Evolutionary conservation across 2,797 vertebrate species (phyloP).

Genomic region (Cirrhinus molitorella): DNA sequence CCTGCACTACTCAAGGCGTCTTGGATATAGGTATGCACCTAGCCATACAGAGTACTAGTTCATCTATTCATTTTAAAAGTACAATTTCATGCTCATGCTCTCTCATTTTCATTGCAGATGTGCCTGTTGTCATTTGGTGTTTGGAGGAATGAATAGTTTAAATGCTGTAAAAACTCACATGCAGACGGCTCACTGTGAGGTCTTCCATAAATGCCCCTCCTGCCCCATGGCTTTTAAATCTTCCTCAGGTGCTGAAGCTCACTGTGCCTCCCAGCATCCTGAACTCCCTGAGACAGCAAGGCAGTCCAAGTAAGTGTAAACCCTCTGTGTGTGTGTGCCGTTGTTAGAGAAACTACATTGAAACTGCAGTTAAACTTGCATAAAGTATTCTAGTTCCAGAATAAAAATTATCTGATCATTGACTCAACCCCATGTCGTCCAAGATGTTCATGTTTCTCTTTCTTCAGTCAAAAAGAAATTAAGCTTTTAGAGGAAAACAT

Average conservation of each 20-base stretch:
- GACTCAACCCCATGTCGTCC: too few species aligned
- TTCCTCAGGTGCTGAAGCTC: conserved; percentile 88
- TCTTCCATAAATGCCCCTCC: conserved; percentile 96
- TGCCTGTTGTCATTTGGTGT: conserved; percentile 94
- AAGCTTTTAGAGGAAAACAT: too few species aligned
- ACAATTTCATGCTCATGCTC: background rate
- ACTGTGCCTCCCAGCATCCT: conserved; percentile 90
- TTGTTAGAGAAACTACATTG: background rate
- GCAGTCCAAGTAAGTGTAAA: conserved; percentile 70
- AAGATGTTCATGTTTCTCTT: too few species aligned
- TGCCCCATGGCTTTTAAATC: conserved; percentile 99
- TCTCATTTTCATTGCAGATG: conserved; percentile 78
- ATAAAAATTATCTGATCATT: too few species aligned
- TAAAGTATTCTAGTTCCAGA: too few species aligned
- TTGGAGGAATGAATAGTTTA: conserved; percentile 91
- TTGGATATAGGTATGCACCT: conserved; percentile 89
- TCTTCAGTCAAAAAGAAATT: too few species aligned
- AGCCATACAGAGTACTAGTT: background rate
- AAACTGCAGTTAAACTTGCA: background rate
- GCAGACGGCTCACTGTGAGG: conserved; percentile 94
- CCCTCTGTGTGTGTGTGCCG: too few species aligned
- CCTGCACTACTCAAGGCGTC: conserved; percentile 91
- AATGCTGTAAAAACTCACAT: conserved; percentile 97
- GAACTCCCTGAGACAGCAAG: conserved; percentile 84
- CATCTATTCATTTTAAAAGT: background rate